Evolutionary conservation across 2,888 invertebrate genomes (phyloP).

Genomic region (Ophion ellenae): DNA sequence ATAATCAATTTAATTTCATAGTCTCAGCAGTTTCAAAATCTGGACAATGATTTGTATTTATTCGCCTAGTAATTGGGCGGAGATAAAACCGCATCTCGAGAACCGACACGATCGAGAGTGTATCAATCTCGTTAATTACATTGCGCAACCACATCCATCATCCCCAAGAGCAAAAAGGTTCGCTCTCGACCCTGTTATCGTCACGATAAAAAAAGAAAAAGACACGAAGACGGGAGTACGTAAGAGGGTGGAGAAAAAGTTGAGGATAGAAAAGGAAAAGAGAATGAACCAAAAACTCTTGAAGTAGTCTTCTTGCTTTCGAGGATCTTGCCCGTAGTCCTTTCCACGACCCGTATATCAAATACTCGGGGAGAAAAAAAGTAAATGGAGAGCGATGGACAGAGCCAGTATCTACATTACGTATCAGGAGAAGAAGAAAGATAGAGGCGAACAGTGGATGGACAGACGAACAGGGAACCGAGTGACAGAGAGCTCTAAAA

Average conservation of each 20-base stretch:
- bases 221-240: slow-evolving; percentile 18
- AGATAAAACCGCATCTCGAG: neutral
- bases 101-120: neutral
- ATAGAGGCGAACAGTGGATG: slow-evolving; percentile 14
- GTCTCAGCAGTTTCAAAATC: neutral
- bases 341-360: slow-evolving; percentile 49
- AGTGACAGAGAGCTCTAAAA: slow-evolving; percentile 26
- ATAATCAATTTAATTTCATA: no score
- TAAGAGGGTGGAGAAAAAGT: neutral
- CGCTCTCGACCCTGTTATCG: slow-evolving; percentile 42
- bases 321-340: slow-evolving; percentile 33
- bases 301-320: slow-evolving; percentile 29
- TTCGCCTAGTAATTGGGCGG: neutral
- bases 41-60: neutral
- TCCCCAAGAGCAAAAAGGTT: slow-evolving; percentile 47
- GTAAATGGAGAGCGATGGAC: slow-evolving; percentile 3
- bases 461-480: neutral
- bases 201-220: slow-evolving; percentile 43
- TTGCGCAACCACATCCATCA: slow-evolving; percentile 37
- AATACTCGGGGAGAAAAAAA: slow-evolving; percentile 29
- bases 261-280: slow-evolving; percentile 2
- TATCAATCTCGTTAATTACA: slow-evolving; percentile 59
- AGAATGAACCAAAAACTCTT: slow-evolving; percentile 14
- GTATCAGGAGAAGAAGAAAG: slow-evolving; percentile 14
- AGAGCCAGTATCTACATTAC: slow-evolving; percentile 27